Conservation (phyloP, 2,797 vertebrate genomes). For the Chiloscyllium punctatum region DNA sequence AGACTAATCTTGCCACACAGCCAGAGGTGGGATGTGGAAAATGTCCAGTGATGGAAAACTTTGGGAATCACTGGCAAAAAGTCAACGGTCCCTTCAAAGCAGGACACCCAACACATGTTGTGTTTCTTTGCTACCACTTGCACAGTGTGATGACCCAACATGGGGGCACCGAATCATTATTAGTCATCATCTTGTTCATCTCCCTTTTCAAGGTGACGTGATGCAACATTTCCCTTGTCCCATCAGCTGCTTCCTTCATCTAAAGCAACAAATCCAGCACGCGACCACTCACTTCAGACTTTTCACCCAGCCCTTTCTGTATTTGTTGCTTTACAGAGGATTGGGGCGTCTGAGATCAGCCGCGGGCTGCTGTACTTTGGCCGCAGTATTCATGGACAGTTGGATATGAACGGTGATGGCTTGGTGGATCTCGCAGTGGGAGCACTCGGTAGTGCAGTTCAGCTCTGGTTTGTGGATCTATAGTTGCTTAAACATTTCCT, state of each 20-base stretch:
- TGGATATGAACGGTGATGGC: slow-evolving; percentile 88
- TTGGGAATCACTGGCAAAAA: neutral
- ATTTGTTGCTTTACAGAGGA: slow-evolving; percentile 62
- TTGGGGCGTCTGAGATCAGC: slow-evolving; percentile 69
- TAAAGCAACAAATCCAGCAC: neutral
- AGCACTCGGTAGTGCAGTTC: slow-evolving; percentile 79
- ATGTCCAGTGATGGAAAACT: neutral
- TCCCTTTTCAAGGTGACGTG: neutral
- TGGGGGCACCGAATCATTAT: neutral
- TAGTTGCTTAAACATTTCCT: neutral
- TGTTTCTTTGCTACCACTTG: neutral
- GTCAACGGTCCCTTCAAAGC: neutral
- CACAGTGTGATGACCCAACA: neutral
- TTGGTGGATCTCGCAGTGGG: slow-evolving; percentile 87
- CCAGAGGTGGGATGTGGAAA: neutral
- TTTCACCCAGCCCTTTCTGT: neutral
- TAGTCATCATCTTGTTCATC: neutral
- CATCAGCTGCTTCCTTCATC: neutral
- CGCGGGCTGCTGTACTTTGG: slow-evolving; percentile 83
- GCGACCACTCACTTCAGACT: too few species aligned
- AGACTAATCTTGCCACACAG: neutral
- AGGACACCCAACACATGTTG: neutral
- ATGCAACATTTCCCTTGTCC: neutral
- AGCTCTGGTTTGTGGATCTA: slow-evolving; percentile 74
- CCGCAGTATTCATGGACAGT: slow-evolving; percentile 80